Percentiles rank a stretch among this genome's conserved stretches.
Evolutionary conservation across 1,140 invertebrate genomes (phyloP).

Genomic region (Danaus plexippus): DNA sequence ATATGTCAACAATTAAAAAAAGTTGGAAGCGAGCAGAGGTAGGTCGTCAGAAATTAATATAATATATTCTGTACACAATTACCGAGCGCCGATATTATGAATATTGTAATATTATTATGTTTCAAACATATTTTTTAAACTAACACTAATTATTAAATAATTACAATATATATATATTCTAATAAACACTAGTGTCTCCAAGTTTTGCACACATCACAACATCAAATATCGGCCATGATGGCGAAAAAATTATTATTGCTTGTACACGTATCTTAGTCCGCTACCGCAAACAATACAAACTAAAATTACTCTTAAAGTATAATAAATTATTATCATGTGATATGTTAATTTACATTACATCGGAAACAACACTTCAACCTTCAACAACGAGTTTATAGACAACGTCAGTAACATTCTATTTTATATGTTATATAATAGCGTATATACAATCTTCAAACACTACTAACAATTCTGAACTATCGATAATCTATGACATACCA

Average conservation of each 20-base stretch:
- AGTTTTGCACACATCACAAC: conserved; percentile 64
- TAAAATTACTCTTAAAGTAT: conserved; percentile 43
- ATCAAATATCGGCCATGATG: conserved; percentile 54
- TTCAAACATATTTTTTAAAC: conserved; percentile 5
- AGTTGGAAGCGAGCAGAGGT: conserved; percentile 24
- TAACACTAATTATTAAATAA: conserved; percentile 9
- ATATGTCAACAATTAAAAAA: conserved; percentile 8
- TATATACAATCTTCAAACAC: too few species aligned
- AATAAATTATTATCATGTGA: conserved; percentile 63
- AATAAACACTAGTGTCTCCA: conserved; percentile 43
- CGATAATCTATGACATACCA: too few species aligned
- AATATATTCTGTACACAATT: conserved; percentile 2
- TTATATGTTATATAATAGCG: too few species aligned
- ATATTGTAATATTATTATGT: conserved; percentile 2
- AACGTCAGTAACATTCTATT: too few species aligned
- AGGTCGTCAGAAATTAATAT: conserved; percentile 13
- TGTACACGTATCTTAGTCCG: conserved; percentile 64
- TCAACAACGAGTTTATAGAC: too few species aligned
- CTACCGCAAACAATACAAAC: conserved; percentile 66
- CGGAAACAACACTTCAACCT: too few species aligned
- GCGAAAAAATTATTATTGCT: conserved; percentile 66
- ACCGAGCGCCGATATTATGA: not conserved
- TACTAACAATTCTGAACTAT: too few species aligned
- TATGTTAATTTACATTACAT: conserved; percentile 34
- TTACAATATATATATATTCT: conserved; percentile 6